These are phyloP conservation scores for Eriocheir sinensis DNA, from an alignment of 1,140 invertebrate genomes.

Conservation along the genomic window DNA sequence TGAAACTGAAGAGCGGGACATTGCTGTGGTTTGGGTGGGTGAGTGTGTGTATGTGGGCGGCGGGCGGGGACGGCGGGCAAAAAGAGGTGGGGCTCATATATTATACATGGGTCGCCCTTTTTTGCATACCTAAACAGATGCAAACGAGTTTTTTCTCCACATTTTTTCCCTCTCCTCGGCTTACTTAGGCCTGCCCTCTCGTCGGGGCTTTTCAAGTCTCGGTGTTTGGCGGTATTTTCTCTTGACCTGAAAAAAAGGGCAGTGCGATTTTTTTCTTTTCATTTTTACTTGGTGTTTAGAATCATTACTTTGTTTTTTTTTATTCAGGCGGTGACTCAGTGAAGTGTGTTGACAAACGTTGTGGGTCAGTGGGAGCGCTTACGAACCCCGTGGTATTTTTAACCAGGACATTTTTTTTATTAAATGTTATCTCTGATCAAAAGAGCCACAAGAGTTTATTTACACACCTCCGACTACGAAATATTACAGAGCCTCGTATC, in stretches of 20 bases:
- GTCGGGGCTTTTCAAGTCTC: neutral
- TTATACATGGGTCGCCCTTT: conserved; percentile 74
- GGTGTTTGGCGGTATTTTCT: neutral
- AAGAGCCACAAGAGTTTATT: no score
- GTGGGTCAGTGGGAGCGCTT: no score
- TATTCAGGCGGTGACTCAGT: neutral
- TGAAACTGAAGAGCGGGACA: conserved; percentile 29
- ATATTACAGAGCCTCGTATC: no score
- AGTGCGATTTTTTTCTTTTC: conserved; percentile 6
- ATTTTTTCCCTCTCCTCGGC: conserved; percentile 46
- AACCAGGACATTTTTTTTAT: no score
- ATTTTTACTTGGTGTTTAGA: no score
- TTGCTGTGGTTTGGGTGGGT: neutral
- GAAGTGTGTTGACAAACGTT: neutral
- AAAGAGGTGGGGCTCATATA: conserved; percentile 67
- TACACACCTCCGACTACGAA: no score
- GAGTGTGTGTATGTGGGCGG: conserved; percentile 49
- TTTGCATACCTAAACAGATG: conserved; percentile 77
- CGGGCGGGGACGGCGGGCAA: neutral
- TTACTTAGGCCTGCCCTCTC: conserved; percentile 29
- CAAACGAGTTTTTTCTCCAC: conserved; percentile 68
- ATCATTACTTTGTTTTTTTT: conserved; percentile 45
- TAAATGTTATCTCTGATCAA: no score
- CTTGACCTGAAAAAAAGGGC: neutral
- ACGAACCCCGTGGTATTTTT: no score